A percentile compares a stretch with the other conserved stretches of the same genome.
These are phyloP conservation scores for Dinothrombium tinctorium DNA, from an alignment of 1,140 invertebrate species.

Conservation along the genomic window DNA sequence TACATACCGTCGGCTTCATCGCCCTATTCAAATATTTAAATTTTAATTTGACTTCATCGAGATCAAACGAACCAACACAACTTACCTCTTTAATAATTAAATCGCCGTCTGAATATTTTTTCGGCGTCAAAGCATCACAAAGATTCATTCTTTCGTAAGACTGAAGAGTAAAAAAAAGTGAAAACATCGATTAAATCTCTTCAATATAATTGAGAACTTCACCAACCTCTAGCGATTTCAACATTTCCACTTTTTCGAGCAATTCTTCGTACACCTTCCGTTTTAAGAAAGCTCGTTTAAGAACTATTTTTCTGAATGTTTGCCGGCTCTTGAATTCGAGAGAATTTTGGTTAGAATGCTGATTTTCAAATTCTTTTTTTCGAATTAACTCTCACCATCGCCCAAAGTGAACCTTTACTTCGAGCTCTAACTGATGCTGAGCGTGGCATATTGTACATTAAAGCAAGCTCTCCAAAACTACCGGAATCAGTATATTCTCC, in stretches of 20 bases:
- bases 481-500: constrained; percentile 71
- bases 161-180: constrained; percentile 25
- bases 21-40: constrained; percentile 49
- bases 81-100: constrained; percentile 57
- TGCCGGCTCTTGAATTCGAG: constrained; percentile 48
- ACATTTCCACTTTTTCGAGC: constrained; percentile 77
- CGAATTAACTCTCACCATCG: constrained; percentile 35
- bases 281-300: constrained; percentile 88
- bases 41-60: too few relatives aligned
- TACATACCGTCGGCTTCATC: constrained; percentile 89
- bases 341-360: background rate
- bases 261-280: constrained; percentile 85
- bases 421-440: constrained; percentile 50
- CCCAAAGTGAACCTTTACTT: constrained; percentile 67
- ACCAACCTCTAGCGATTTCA: constrained; percentile 43
- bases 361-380: background rate
- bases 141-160: constrained; percentile 85
- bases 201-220: background rate
- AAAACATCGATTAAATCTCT: background rate
- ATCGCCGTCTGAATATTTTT: constrained; percentile 43
- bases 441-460: constrained; percentile 92
- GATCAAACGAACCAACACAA: background rate
- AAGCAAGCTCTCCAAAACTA: constrained; percentile 82
- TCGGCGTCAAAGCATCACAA: constrained; percentile 68
- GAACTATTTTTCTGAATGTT: constrained; percentile 79